Percentiles rank a stretch among this genome's conserved stretches.
These are phyloP conservation scores for Athrips mouffetella DNA, from an alignment of 2,888 invertebrate genomes.

Conservation along the genomic window DNA sequence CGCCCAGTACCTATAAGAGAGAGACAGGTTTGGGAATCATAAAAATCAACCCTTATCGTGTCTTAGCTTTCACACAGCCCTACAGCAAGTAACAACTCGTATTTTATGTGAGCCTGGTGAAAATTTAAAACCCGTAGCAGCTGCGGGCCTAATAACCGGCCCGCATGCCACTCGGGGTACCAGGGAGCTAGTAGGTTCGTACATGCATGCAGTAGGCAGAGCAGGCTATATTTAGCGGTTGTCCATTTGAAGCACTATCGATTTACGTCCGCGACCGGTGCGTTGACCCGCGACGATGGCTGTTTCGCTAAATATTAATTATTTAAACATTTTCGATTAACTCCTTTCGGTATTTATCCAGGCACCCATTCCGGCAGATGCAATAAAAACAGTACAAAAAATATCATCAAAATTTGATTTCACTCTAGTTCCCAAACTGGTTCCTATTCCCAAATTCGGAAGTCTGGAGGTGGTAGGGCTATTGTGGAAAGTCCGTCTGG, in stretches of 20 bases:
- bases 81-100: not conserved
- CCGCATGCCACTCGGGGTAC: conserved; percentile 31
- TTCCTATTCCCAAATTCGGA: too few relatives aligned
- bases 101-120: conserved; percentile 7
- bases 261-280: conserved; percentile 63
- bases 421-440: too few relatives aligned
- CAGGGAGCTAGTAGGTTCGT: conserved; percentile 34
- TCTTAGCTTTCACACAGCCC: not conserved
- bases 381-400: too few relatives aligned
- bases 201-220: too few relatives aligned
- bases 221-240: conserved; percentile 62
- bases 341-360: not conserved
- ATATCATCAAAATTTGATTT: too few relatives aligned
- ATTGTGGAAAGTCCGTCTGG: too few relatives aligned
- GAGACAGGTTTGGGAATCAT: too few relatives aligned
- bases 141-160: conserved; percentile 20
- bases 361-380: too few relatives aligned
- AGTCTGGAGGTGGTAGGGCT: too few relatives aligned
- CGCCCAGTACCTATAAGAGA: too few relatives aligned
- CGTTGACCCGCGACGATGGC: conserved; percentile 64
- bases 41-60: too few relatives aligned
- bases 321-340: conserved; percentile 52
- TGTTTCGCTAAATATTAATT: conserved; percentile 75
- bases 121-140: conserved; percentile 13
- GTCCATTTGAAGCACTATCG: conserved; percentile 75